phyloP scores from a whole-genome alignment of 2,888 invertebrate species.

The Brenthis hecate region DNA sequence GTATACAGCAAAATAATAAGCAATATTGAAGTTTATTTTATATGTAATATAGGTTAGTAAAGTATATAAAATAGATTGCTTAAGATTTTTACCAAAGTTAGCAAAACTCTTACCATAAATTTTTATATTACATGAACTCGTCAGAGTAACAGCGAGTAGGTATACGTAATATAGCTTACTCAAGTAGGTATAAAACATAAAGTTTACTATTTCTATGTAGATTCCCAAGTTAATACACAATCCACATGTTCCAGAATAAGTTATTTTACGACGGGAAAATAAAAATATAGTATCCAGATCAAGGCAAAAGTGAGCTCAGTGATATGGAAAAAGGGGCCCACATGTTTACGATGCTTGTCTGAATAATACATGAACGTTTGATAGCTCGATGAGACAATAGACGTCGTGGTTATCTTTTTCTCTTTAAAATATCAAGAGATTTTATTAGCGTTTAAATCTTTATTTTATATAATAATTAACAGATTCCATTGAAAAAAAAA shows the following conservation, averaged over 20 bases:
- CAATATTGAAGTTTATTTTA: no score
- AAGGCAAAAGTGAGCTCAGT: constrained; percentile 26
- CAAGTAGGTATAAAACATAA: not conserved
- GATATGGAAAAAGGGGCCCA: constrained; percentile 25
- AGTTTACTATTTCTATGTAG: not conserved
- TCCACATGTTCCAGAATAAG: constrained; percentile 32
- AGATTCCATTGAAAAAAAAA: no score
- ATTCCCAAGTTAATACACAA: constrained; percentile 26
- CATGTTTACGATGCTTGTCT: constrained; percentile 27
- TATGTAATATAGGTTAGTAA: no score
- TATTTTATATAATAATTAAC: no score
- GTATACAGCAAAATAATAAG: no score
- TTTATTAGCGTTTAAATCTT: not conserved
- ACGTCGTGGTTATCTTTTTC: not conserved
- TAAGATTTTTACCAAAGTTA: no score
- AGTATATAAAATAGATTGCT: no score
- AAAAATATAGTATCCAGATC: constrained; percentile 31
- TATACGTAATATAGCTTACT: no score
- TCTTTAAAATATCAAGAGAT: not conserved
- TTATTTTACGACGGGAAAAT: constrained; percentile 34
- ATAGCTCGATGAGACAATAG: constrained; percentile 14
- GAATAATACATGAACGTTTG: constrained; percentile 35
- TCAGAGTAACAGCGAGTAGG: no score
- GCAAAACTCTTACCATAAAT: no score
- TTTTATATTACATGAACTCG: no score